These are phyloP conservation scores for Propithecus deckenii DNA, from an alignment of 2,797 vertebrate genomes.

Conservation along the genomic window DNA sequence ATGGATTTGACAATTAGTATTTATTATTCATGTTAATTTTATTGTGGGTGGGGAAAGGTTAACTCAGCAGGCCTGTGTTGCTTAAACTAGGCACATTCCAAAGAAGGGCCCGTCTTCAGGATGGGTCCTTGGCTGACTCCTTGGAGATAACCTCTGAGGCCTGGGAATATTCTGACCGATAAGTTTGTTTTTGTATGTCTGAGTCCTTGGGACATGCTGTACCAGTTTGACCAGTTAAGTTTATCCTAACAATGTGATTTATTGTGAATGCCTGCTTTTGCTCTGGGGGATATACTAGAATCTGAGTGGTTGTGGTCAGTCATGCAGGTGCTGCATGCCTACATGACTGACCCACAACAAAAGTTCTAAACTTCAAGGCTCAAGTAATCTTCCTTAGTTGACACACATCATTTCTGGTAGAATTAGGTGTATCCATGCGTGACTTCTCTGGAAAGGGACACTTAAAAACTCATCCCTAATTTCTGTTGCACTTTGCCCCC, in stretches of 20 bases:
- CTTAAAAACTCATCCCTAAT: background rate
- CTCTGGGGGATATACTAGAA: background rate
- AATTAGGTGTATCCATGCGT: background rate
- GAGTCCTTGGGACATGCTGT: background rate
- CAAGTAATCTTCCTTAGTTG: background rate
- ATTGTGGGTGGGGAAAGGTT: background rate
- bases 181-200: background rate
- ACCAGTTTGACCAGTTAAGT: background rate
- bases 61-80: background rate
- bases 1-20: background rate
- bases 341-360: background rate
- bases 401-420: background rate
- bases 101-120: conserved; percentile 2
- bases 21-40: background rate
- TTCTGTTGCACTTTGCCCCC: background rate
- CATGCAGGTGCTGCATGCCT: background rate
- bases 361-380: background rate
- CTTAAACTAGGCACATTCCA: background rate
- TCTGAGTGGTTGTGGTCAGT: background rate
- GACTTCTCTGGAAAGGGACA: background rate
- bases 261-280: background rate
- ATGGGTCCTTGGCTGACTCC: background rate
- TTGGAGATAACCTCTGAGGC: background rate
- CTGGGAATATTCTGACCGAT: background rate
- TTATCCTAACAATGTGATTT: background rate